Base-by-base conservation (phyloP, 2,797 vertebrate genomes). In the Enteromius trimaculatus region DNA sequence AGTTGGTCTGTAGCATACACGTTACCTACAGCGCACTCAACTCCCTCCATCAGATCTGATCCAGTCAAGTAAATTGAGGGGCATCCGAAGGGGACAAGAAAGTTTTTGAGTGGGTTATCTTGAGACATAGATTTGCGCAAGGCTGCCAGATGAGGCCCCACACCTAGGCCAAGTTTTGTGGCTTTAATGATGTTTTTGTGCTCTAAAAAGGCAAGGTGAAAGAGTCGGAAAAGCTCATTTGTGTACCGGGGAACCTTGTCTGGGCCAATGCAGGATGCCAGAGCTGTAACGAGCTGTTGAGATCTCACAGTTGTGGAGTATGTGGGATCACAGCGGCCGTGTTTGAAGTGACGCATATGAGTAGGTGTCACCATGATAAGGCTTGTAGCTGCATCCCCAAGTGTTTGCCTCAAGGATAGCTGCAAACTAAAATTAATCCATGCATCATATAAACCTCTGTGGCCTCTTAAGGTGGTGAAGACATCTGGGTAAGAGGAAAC, bases 401-500 rank as follows among this genome's bases (percentile, higher is more conserved):
- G 88, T 58, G 90, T 93, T 80, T 94, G 93, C 83, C 81, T 92
- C 64, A 95, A 91, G 60, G 95, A 94, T 14, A 95, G 93, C 87
- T 96, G 95, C 89, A 95, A 89, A 78, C 94, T 92, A 79, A 96
- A 95, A 89, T 94, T 96, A 34, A 96, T 88, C 94, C 94, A 96
- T 69, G 94, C 94, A 86, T 95, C 94, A 85, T 92, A 95, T 42
- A 95, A 89, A 58, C 95, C 92, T 82, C 93, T 91, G 16, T 93
- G 94, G 19, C 84, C 90, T 86, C 92, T 91, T 39, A 96, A 88
- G 53, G 91, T 91, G 44, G 92, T 92, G 83, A 96, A 94, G 1
- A 93, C 93, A 89, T 95, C 95, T 76, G 94, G 94, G 84, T 92
- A 95, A 58, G 93, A 92, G 3, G 86, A 34, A 64, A 95, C 44